phyloP scores from a whole-genome alignment of 2,888 invertebrate genomes.

The Hemistola chrysoprasaria region DNA sequence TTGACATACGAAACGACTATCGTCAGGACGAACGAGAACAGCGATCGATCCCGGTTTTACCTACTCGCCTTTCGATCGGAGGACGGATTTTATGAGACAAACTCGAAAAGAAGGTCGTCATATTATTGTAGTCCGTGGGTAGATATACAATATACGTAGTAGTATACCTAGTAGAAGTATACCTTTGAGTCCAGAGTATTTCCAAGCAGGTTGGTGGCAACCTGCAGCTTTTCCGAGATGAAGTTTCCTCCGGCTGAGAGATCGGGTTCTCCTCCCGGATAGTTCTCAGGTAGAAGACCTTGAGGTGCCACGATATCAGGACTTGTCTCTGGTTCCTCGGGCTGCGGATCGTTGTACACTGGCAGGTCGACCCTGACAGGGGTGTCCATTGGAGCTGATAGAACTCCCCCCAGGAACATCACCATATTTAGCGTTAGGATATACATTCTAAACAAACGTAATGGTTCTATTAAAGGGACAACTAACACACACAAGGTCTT shows the following conservation, averaged over 20 bases:
- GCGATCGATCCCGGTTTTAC: no score
- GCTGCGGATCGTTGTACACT: conserved; percentile 58
- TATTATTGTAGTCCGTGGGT: no score
- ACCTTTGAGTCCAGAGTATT: conserved; percentile 40
- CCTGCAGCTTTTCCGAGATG: conserved; percentile 45
- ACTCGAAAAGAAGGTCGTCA: no score
- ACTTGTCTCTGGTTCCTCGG: conserved; percentile 39
- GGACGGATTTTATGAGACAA: no score
- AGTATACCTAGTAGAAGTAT: not conserved
- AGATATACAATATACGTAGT: not conserved
- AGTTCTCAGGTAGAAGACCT: conserved; percentile 49
- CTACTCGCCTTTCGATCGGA: no score
- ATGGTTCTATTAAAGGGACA: no score
- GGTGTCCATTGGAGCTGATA: conserved; percentile 57
- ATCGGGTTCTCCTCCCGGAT: conserved; percentile 45
- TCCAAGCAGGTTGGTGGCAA: conserved; percentile 39
- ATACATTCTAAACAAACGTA: conserved; percentile 50
- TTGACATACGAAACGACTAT: no score
- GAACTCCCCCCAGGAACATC: conserved; percentile 35
- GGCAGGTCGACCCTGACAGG: conserved; percentile 67
- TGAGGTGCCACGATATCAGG: conserved; percentile 34
- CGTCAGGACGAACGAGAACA: no score
- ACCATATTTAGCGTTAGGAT: conserved; percentile 29
- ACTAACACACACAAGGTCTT: no score
- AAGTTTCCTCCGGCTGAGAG: conserved; percentile 39